Evolutionary conservation across 1,140 invertebrate species (phyloP), one percentile per base, ranked within the genome.

Genomic region (Drosophila sproati): DNA sequence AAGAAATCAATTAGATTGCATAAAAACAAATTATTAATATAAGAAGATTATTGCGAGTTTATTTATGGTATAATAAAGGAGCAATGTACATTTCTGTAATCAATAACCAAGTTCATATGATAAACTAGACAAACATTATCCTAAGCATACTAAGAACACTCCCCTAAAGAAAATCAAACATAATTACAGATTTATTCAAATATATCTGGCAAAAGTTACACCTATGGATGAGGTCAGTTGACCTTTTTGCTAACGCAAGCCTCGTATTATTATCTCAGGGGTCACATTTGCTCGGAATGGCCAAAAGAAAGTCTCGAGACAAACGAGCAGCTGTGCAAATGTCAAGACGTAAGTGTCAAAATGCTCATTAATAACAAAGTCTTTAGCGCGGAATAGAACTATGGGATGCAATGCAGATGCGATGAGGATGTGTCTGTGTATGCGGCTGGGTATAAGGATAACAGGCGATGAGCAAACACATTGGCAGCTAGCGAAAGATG

Each of bases 301-400:
- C 77, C 83, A 51, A 80, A 78, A 82, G 51, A 83, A 80, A 87
- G 82, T 82, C 78, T 69, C 61, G 55, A 73, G 82, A 86, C 83
- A 82, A 75, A 82, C 80, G 78, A 71, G 60, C 88, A 91, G 90
- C 90, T 91, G 90, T 88, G 80, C 82, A 91, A 91, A 91, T 88
- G 86, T 91, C 83, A 88, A 88, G 80, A 79, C 78, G 82, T 88
- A 88, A 83, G 90, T 91, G 90, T 91, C 90, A 91, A 91, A 91
- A 91, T 88, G 81, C 82, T 91, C 90, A 91, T 91, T 91, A 91
- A 91, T 91, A 88, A 91, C 87, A 64, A 61, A 59, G 62, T 87
- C 80, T 80, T 87, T 88, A 80, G 64, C 61, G 68, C 66, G 35
- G 35, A 70, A 47, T 57, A 34, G 55, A 60, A 52, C 20, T 29